phyloP scores from a whole-genome alignment of 53 echinoderm and acorn worm species.

The Actinopyga echinites region DNA sequence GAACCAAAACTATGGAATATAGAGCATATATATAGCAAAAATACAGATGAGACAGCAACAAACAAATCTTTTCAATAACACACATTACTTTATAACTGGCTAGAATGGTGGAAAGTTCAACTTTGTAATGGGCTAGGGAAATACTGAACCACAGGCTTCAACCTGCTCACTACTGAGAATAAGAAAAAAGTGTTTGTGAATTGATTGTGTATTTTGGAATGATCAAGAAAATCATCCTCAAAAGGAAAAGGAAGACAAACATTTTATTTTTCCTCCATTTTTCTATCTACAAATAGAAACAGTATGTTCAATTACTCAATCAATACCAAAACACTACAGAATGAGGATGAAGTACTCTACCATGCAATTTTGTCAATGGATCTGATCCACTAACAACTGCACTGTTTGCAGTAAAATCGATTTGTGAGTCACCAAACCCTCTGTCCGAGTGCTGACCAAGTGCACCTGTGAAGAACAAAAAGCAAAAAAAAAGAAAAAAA shows the following conservation, averaged over 20 bases:
- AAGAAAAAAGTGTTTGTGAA: too few relatives aligned
- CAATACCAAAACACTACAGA: background rate
- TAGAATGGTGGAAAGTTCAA: too few relatives aligned
- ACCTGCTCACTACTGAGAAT: too few relatives aligned
- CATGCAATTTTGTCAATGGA: background rate
- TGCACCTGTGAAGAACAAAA: background rate
- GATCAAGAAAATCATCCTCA: background rate
- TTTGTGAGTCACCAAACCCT: background rate
- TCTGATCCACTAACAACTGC: background rate
- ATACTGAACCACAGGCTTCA: too few relatives aligned
- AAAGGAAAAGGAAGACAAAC: background rate
- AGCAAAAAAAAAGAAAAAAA: background rate
- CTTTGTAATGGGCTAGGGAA: too few relatives aligned
- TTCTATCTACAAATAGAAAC: background rate
- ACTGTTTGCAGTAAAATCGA: background rate
- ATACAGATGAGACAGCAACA: too few relatives aligned
- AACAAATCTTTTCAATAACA: too few relatives aligned
- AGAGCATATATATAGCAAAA: too few relatives aligned
- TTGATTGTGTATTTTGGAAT: too few relatives aligned
- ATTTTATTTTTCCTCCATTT: background rate
- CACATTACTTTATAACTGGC: too few relatives aligned
- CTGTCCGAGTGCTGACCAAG: background rate
- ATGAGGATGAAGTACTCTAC: background rate
- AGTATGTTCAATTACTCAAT: background rate
- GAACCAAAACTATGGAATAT: too few relatives aligned